A percentile compares a stretch with the other conserved stretches of the same genome.
Evolutionary conservation across 2,797 vertebrate species (phyloP).

Genomic region (Kryptolebias ocellatus): DNA sequence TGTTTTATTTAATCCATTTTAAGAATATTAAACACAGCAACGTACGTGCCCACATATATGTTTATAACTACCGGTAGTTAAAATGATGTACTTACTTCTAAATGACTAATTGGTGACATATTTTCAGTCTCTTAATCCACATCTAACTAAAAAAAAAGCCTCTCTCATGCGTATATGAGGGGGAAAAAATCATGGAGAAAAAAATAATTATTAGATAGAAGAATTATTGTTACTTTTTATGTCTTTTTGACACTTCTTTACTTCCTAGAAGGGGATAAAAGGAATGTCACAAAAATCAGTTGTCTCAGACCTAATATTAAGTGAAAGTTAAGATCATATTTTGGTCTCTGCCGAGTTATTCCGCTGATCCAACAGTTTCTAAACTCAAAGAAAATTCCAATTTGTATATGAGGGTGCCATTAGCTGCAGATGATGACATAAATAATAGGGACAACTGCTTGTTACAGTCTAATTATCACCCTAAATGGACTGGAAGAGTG

Average conservation of each 20-base stretch:
- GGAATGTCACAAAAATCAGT: rapidly evolving
- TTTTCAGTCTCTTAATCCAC: neutral
- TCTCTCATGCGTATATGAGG: neutral
- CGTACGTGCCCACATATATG: neutral
- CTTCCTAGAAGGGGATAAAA: neutral
- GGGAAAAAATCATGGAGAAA: slow-evolving; percentile 7
- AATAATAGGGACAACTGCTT: slow-evolving; percentile 63
- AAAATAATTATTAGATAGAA: neutral
- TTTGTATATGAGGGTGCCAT: slow-evolving; percentile 50
- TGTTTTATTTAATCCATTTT: neutral
- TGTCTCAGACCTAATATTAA: neutral
- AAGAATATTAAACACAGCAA: neutral
- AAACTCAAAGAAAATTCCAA: slow-evolving; percentile 25
- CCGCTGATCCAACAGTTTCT: slow-evolving; percentile 38
- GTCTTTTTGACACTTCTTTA: neutral
- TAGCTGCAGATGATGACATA: slow-evolving; percentile 65
- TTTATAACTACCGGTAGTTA: neutral
- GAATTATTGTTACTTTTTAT: too few species aligned
- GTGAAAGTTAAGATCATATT: neutral
- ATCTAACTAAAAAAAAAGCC: neutral
- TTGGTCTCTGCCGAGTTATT: slow-evolving; percentile 20
- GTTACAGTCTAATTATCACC: slow-evolving; percentile 76
- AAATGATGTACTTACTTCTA: neutral
- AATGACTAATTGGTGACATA: neutral
- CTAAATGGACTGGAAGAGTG: slow-evolving; percentile 65